Evolutionary conservation across 2,888 invertebrate genomes (phyloP).

Genomic region (Troides helena): DNA sequence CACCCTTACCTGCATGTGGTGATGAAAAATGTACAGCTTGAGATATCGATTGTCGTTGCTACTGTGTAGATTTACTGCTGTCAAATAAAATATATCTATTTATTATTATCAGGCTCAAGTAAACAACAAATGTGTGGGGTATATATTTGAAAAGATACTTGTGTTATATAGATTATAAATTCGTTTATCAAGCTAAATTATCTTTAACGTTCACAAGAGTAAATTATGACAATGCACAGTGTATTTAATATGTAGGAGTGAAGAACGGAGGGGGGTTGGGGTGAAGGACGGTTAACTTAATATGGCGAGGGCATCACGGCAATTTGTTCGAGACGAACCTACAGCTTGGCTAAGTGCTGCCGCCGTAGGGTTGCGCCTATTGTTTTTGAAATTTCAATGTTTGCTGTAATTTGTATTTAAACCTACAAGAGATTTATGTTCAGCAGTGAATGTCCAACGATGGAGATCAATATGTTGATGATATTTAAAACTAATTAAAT

Average conservation of each 20-base stretch:
- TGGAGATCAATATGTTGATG: too few species aligned
- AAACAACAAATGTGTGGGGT: background rate
- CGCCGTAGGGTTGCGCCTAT: slow-evolving; percentile 52
- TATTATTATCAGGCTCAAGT: too few species aligned
- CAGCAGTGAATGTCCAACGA: too few species aligned
- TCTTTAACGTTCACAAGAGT: slow-evolving; percentile 47
- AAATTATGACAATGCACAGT: slow-evolving; percentile 57
- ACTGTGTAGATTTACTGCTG: background rate
- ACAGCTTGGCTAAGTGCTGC: slow-evolving; percentile 61
- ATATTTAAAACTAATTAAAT: too few species aligned
- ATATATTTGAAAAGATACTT: slow-evolving; percentile 9
- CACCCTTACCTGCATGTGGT: slow-evolving; percentile 57
- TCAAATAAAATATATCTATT: background rate
- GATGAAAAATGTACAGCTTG: slow-evolving; percentile 63
- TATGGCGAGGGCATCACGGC: slow-evolving; percentile 75
- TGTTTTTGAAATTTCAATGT: slow-evolving; percentile 45
- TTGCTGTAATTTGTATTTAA: background rate
- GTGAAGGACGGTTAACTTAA: slow-evolving; percentile 66
- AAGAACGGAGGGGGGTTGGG: slow-evolving; percentile 45
- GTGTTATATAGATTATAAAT: slow-evolving; percentile 38
- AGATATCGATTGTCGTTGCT: slow-evolving; percentile 52
- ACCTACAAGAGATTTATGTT: background rate
- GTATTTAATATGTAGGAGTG: slow-evolving; percentile 50
- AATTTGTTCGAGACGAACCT: slow-evolving; percentile 77
- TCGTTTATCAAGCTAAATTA: slow-evolving; percentile 41